Conservation (phyloP, 2,888 invertebrate species). For the Beris chalybata region DNA sequence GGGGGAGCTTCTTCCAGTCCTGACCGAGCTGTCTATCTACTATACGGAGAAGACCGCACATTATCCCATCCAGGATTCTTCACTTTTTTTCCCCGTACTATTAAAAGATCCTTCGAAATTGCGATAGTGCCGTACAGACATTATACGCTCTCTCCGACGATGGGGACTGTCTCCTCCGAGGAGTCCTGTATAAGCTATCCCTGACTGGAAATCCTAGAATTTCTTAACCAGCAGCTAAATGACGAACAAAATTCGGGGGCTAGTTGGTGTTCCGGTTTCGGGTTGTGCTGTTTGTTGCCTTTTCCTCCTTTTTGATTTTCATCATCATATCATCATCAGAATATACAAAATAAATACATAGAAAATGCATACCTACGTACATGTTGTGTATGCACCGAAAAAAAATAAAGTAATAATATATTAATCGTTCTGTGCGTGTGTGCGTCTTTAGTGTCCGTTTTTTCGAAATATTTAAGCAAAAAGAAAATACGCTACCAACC, state of each 20-base stretch:
- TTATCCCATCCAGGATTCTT: neutral
- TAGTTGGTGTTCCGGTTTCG: constrained; percentile 60
- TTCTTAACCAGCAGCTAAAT: constrained; percentile 38
- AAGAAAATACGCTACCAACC: too few relatives aligned
- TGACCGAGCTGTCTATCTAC: neutral
- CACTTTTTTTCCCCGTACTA: neutral
- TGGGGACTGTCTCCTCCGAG: neutral
- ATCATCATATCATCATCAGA: constrained; percentile 40
- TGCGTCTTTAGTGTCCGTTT: too few relatives aligned
- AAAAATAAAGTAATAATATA: too few relatives aligned
- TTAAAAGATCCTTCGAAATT: too few relatives aligned
- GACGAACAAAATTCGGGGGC: constrained; percentile 38
- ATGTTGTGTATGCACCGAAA: neutral
- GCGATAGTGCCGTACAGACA: neutral
- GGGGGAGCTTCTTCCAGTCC: constrained; percentile 1
- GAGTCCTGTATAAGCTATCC: constrained; percentile 33
- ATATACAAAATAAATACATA: constrained; percentile 23
- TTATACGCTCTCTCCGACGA: constrained; percentile 24
- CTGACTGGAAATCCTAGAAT: constrained; percentile 38
- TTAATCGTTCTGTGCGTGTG: too few relatives aligned
- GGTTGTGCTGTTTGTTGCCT: constrained; percentile 59
- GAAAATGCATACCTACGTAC: constrained; percentile 18
- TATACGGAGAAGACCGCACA: neutral
- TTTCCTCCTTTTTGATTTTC: constrained; percentile 51
- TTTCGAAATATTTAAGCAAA: too few relatives aligned